phyloP scores from a whole-genome alignment of 2,113 vertebrate species.

The Brachyhypopomus occidentalis region DNA sequence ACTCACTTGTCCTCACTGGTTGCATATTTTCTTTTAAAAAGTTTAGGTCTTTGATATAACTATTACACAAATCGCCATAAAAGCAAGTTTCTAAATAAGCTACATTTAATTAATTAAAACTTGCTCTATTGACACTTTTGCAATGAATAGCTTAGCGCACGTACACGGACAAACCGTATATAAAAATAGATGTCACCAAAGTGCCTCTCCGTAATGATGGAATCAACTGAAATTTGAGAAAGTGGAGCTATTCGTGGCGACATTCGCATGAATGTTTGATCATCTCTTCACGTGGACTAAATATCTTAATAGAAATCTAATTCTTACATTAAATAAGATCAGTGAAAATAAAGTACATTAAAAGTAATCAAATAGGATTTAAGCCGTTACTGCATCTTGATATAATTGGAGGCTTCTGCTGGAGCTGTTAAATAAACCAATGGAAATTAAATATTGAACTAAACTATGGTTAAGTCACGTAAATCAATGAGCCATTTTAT shows the following conservation, averaged over 20 bases:
- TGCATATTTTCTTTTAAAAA: too few relatives aligned
- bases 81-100: too few relatives aligned
- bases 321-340: slow-evolving; percentile 12
- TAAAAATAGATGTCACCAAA: slow-evolving; percentile 22
- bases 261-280: too few relatives aligned
- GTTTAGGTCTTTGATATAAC: too few relatives aligned
- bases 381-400: not conserved
- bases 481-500: not conserved
- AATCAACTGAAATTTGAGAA: slow-evolving; percentile 51
- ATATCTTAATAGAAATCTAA: not conserved
- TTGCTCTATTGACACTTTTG: too few relatives aligned
- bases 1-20: too few relatives aligned
- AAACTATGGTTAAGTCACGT: not conserved
- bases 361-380: not conserved
- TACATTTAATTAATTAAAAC: too few relatives aligned
- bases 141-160: too few relatives aligned
- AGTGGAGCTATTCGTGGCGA: slow-evolving; percentile 48
- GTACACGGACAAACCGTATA: too few relatives aligned
- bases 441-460: slow-evolving; percentile 5
- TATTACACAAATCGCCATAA: too few relatives aligned
- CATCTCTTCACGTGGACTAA: slow-evolving; percentile 32
- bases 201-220: slow-evolving; percentile 35
- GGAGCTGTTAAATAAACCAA: slow-evolving; percentile 14
- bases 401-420: not conserved
- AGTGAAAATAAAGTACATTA: slow-evolving; percentile 5